Evolutionary conservation across 2,888 invertebrate genomes (phyloP).

Genomic region (Lissonota sp.): DNA sequence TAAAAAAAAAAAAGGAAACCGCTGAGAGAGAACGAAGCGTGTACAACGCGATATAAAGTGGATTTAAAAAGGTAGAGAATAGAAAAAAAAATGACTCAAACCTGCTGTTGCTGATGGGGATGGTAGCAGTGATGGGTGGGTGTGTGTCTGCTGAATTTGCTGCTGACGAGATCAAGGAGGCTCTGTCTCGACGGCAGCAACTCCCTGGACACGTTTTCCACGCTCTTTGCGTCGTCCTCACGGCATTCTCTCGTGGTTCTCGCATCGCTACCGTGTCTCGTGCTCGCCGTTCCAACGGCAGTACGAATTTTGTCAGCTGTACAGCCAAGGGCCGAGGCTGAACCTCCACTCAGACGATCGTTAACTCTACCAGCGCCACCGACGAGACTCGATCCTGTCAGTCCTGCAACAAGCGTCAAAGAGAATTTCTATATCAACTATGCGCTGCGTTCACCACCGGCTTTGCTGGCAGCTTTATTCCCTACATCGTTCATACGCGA

Average conservation of each 20-base stretch:
- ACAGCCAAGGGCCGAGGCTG: slow-evolving; percentile 75
- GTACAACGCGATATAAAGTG: no score
- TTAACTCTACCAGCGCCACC: slow-evolving; percentile 68
- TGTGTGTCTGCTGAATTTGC: slow-evolving; percentile 80
- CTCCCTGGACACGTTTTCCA: slow-evolving; percentile 78
- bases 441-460: neutral
- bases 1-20: neutral
- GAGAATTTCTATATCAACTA: slow-evolving; percentile 9
- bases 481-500: neutral
- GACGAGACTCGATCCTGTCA: slow-evolving; percentile 69
- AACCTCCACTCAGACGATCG: slow-evolving; percentile 77
- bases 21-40: neutral
- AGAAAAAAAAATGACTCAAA: slow-evolving; percentile 63
- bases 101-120: slow-evolving; percentile 80
- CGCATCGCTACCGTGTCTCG: slow-evolving; percentile 67
- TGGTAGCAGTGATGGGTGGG: slow-evolving; percentile 81
- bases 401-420: slow-evolving; percentile 65
- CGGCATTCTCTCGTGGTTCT: slow-evolving; percentile 71
- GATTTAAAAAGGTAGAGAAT: no score
- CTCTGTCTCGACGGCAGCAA: slow-evolving; percentile 80
- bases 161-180: slow-evolving; percentile 81
- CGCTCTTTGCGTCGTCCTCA: slow-evolving; percentile 81
- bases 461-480: neutral
- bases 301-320: slow-evolving; percentile 72
- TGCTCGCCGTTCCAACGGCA: slow-evolving; percentile 53